Percentiles rank a stretch among this genome's conserved stretches.
Evolutionary conservation across 2,113 vertebrate genomes (phyloP).

Genomic region (Amblyornis subalaris): DNA sequence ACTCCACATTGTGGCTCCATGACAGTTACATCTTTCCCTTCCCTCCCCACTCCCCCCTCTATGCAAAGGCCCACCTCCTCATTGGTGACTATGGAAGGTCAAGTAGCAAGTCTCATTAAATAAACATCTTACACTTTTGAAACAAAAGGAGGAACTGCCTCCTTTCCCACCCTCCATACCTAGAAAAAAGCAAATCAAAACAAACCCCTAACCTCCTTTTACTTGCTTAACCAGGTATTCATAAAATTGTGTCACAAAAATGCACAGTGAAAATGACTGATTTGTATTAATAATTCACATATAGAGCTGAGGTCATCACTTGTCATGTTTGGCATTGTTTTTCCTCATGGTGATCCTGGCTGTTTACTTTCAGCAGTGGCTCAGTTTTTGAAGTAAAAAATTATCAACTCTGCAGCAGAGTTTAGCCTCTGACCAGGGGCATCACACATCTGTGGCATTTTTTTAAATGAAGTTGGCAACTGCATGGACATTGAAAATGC

Average conservation of each 20-base stretch:
- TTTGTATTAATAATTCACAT: constrained; percentile 55
- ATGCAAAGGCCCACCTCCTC: constrained; percentile 66
- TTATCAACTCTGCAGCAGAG: constrained; percentile 66
- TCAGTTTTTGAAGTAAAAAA: constrained; percentile 58
- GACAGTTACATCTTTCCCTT: constrained; percentile 37
- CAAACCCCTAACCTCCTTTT: constrained; percentile 26
- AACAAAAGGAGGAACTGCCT: background rate
- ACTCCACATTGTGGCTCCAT: constrained; percentile 47
- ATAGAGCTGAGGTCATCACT: constrained; percentile 64
- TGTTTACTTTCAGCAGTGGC: constrained; percentile 67
- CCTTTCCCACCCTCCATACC: constrained; percentile 13
- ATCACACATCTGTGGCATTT: constrained; percentile 79
- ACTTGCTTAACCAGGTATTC: constrained; percentile 48
- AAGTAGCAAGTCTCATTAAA: constrained; percentile 44
- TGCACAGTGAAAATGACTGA: constrained; percentile 74
- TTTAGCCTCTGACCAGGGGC: constrained; percentile 69
- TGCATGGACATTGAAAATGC: constrained; percentile 76
- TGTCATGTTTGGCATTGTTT: constrained; percentile 65
- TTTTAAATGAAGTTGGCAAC: constrained; percentile 70
- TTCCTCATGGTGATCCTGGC: constrained; percentile 61
- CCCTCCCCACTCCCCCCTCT: constrained; percentile 46
- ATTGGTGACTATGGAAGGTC: constrained; percentile 47
- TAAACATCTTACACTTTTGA: constrained; percentile 56
- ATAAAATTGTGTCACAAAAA: constrained; percentile 60
- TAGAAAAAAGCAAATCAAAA: background rate